Evolutionary conservation across 2,888 invertebrate species (phyloP).

Genomic region (Silvanus unidentatus): DNA sequence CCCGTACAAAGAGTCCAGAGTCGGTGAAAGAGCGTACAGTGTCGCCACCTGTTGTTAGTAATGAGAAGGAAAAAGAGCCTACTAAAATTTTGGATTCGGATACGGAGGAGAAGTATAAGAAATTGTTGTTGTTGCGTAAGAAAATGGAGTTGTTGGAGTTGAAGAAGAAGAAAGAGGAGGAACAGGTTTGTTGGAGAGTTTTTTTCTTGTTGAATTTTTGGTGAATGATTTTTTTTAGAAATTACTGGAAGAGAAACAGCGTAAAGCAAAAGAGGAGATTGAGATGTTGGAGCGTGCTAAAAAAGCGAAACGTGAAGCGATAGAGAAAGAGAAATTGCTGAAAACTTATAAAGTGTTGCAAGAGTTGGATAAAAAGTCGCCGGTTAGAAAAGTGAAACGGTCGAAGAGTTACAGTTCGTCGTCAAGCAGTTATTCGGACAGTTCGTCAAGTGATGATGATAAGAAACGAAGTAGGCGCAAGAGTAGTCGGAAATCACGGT

Average conservation of each 20-base stretch:
- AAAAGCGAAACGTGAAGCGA: slow-evolving; percentile 42
- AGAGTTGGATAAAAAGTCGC: slow-evolving; percentile 38
- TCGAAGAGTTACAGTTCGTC: slow-evolving; percentile 31
- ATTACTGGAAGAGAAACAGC: slow-evolving; percentile 41
- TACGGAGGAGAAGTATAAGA: slow-evolving; percentile 37
- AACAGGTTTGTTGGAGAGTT: slow-evolving; percentile 22
- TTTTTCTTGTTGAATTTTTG: background rate
- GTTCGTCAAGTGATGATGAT: slow-evolving; percentile 21
- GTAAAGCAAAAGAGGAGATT: slow-evolving; percentile 45
- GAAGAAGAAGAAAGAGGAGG: slow-evolving; percentile 52
- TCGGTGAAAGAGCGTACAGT: slow-evolving; percentile 11
- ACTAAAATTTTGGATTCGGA: slow-evolving; percentile 19
- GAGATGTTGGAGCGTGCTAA: slow-evolving; percentile 46
- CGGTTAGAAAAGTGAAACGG: slow-evolving; percentile 22
- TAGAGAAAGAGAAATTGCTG: slow-evolving; percentile 44
- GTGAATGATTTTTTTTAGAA: slow-evolving; percentile 18
- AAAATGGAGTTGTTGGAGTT: slow-evolving; percentile 56
- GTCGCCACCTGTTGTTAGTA: no score
- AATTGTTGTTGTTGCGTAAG: slow-evolving; percentile 51
- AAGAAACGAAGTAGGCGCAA: slow-evolving; percentile 16
- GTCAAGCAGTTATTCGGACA: slow-evolving; percentile 28
- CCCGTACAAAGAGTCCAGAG: slow-evolving; percentile 11
- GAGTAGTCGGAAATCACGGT: slow-evolving; percentile 8
- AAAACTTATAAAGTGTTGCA: slow-evolving; percentile 44
- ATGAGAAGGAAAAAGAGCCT: slow-evolving; percentile 5